Evolutionary conservation across 2,888 invertebrate species (phyloP), one percentile per base, ranked within the genome.

Genomic region (Leptodirus hochenwartii): DNA sequence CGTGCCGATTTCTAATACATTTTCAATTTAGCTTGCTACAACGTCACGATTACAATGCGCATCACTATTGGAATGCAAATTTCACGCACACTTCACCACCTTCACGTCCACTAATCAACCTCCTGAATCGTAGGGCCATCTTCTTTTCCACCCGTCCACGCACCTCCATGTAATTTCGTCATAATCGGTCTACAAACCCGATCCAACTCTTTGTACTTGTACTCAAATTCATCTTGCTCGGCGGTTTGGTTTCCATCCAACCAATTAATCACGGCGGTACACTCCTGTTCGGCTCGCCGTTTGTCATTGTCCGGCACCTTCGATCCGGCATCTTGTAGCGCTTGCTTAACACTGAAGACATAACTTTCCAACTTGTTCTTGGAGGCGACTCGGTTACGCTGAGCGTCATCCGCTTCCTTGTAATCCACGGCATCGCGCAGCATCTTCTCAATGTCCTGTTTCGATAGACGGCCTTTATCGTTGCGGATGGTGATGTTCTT

Each of bases 361-460:
- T 79, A 80, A 17, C 64, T 54, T 49, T 79, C 82, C 27, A 84
- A 58, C 37, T 65, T 62, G 54, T 84, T 84, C 35, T 75, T 66
- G 8, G 76, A 64, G 0, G 64, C 49, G n/a, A 82, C 66, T 23
- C 69, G 60, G 40, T 76, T 68, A 6, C 68, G 58, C 41, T 76
- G 75, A 43, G 65, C 64, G 34, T 73, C 70, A 43, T 80, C 79
- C 43, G 78, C 77, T 22, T 70, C 74, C 26, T 66, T 65, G 53
- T 74, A 81, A 26, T 55, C 58, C 44, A 80, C 79, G 0, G 80
- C 79, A 38, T 81, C 79, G 2, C 63, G 54, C 14, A 81, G 54
- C 80, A 80, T 82, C 35, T 73, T 63, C 37, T 85, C 80, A 37
- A 85, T 84, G 43, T 85, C 84, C 4, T 71, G 69, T 47, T 81